phyloP scores from a whole-genome alignment of 2,113 vertebrate genomes.

The Argyrosomus japonicus region DNA sequence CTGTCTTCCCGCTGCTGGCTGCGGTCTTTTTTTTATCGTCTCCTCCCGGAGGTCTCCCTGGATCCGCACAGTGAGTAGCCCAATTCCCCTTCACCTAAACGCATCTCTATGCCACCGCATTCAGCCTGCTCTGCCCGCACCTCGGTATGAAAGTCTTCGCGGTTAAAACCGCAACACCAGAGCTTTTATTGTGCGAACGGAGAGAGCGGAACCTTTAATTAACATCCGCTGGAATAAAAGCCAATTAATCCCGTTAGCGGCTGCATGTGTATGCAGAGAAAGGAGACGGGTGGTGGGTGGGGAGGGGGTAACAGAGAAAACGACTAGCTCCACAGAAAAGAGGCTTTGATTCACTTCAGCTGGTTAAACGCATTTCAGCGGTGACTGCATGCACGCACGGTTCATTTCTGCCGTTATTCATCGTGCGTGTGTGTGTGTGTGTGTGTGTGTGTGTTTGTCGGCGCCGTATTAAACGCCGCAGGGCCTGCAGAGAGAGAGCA shows the following conservation, averaged over 20 bases:
- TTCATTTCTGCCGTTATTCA: background rate
- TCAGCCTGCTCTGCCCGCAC: background rate
- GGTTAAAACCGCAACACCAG: accelerated
- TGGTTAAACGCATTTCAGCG: background rate
- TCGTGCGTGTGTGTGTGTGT: background rate
- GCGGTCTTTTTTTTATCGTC: conserved; percentile 5
- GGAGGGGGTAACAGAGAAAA: conserved; percentile 11
- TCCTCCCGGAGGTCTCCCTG: conserved; percentile 25
- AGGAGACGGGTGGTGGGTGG: background rate
- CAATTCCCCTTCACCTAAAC: conserved; percentile 32
- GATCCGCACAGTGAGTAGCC: conserved; percentile 70
- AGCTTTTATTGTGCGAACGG: background rate
- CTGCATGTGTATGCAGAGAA: conserved; percentile 60
- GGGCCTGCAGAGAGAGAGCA: conserved; percentile 28
- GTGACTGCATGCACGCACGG: background rate
- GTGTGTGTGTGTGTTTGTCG: no score
- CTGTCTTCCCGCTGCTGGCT: conserved; percentile 27
- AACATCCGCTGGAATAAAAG: conserved; percentile 35
- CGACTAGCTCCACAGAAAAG: conserved; percentile 14
- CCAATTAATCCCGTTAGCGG: conserved; percentile 53
- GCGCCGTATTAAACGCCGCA: conserved; percentile 21
- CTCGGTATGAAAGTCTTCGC: background rate
- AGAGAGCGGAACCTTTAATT: conserved; percentile 15
- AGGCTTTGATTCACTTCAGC: background rate
- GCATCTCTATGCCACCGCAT: conserved; percentile 36